Percentiles rank a stretch among this genome's conserved stretches.
Evolutionary conservation across 2,797 vertebrate species (phyloP).

Genomic region (Pelodytes ibericus): DNA sequence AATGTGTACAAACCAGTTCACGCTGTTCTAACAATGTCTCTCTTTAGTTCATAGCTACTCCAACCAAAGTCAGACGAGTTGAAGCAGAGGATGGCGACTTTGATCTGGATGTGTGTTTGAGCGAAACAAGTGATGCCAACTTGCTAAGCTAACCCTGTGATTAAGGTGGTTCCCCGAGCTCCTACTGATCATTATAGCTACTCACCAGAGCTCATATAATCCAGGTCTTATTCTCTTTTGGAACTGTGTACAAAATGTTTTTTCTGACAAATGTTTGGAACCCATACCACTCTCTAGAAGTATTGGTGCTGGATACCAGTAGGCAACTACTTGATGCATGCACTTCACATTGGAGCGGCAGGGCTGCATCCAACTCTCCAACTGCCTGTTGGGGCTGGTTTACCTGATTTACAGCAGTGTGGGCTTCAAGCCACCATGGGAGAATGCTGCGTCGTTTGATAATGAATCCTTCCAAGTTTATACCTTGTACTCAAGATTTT

Average conservation of each 20-base stretch:
- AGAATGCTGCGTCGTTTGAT: too few species aligned
- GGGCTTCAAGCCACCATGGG: too few species aligned
- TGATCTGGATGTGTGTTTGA: slow-evolving; percentile 73
- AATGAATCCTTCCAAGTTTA: too few species aligned
- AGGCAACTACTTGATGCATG: slow-evolving; percentile 23
- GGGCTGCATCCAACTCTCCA: background rate
- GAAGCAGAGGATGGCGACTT: slow-evolving; percentile 69
- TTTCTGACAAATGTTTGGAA: too few species aligned
- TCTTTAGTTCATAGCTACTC: slow-evolving; percentile 67
- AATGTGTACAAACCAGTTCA: too few species aligned
- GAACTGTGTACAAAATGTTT: too few species aligned
- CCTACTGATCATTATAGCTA: background rate
- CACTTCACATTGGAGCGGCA: slow-evolving; percentile 34
- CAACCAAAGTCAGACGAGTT: slow-evolving; percentile 76
- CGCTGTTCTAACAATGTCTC: background rate
- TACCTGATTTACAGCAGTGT: too few species aligned
- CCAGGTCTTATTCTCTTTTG: too few species aligned
- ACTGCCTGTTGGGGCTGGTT: background rate
- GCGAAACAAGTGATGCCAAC: slow-evolving; percentile 54
- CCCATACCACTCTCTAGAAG: too few species aligned
- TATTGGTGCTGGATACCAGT: slow-evolving; percentile 9
- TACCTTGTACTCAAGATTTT: too few species aligned
- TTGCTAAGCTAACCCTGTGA: background rate
- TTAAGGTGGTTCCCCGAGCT: background rate
- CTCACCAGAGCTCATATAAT: too few species aligned